Percentiles rank a stretch among this genome's conserved stretches.
phyloP scores from a whole-genome alignment of 1,140 invertebrate species.

The Bradynema listronoti region DNA sequence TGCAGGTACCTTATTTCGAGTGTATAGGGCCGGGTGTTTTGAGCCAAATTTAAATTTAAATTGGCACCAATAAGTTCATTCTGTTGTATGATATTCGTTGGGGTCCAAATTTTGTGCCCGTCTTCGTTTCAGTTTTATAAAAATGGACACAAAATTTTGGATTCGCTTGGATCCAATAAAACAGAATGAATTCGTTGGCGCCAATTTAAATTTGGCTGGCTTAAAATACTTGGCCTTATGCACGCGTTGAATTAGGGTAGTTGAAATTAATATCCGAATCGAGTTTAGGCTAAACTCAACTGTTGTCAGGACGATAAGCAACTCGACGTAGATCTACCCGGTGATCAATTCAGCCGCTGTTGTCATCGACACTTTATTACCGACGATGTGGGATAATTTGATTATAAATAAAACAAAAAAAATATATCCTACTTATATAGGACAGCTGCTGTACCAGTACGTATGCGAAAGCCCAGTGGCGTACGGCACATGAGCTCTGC shows the following conservation, averaged over 20 bases:
- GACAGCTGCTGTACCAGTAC: conserved; percentile 45
- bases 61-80: too few relatives aligned
- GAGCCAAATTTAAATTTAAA: too few relatives aligned
- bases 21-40: too few relatives aligned
- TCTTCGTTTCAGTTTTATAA: too few relatives aligned
- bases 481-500: conserved; percentile 49
- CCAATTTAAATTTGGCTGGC: conserved; percentile 8
- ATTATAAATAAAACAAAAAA: conserved; percentile 3
- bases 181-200: too few relatives aligned
- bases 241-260: too few relatives aligned
- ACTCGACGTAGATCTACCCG: conserved; percentile 25
- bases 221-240: too few relatives aligned
- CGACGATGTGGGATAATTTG: conserved; percentile 31
- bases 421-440: conserved; percentile 22
- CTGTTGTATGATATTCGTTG: too few relatives aligned
- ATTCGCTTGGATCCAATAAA: too few relatives aligned
- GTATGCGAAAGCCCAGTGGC: conserved; percentile 43
- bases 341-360: conserved; percentile 50
- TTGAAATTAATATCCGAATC: background rate
- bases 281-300: conserved; percentile 42
- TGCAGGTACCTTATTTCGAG: too few relatives aligned
- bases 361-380: conserved; percentile 47
- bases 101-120: too few relatives aligned
- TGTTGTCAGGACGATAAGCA: conserved; percentile 48
- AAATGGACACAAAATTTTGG: too few relatives aligned